Conservation (phyloP, 2,797 vertebrate species). For the Distichodus sexfasciatus region DNA sequence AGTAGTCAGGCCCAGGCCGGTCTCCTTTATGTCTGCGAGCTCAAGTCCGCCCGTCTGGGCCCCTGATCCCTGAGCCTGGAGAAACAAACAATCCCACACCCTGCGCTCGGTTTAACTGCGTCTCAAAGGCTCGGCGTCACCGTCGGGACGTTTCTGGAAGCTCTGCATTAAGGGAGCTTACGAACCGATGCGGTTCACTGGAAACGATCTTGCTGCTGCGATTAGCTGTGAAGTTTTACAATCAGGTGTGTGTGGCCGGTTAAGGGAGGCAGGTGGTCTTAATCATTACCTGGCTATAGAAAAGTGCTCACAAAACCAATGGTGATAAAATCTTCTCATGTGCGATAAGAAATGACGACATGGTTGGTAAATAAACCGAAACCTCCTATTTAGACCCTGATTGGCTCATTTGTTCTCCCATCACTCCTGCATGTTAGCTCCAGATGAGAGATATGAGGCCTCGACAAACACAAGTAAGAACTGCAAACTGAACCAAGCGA, state of each 20-base stretch:
- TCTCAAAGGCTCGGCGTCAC: not conserved
- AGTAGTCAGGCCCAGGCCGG: conserved; percentile 11
- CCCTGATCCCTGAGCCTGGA: not conserved
- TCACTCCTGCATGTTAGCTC: not conserved
- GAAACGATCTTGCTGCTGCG: not conserved
- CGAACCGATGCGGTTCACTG: not conserved
- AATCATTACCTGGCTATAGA: not conserved
- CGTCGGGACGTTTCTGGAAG: not conserved
- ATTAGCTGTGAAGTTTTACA: conserved; percentile 26
- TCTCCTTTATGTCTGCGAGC: conserved; percentile 24
- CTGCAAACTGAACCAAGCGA: conserved; percentile 1
- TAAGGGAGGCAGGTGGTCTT: conserved; percentile 3
- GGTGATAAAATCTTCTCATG: not conserved
- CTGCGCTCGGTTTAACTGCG: not conserved
- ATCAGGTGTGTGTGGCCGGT: conserved; percentile 7
- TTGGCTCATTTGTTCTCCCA: not conserved
- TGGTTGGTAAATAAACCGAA: not conserved
- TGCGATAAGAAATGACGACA: not conserved
- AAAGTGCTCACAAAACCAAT: not conserved
- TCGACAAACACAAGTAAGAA: conserved; percentile 8
- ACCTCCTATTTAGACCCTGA: not conserved
- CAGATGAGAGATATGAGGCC: not conserved
- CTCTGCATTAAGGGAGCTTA: not conserved
- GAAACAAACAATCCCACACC: conserved; percentile 5
- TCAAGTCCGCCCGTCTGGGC: conserved; percentile 12